These are phyloP conservation scores for Orius insidiosus DNA, from an alignment of 1,140 invertebrate species.

Conservation along the genomic window DNA sequence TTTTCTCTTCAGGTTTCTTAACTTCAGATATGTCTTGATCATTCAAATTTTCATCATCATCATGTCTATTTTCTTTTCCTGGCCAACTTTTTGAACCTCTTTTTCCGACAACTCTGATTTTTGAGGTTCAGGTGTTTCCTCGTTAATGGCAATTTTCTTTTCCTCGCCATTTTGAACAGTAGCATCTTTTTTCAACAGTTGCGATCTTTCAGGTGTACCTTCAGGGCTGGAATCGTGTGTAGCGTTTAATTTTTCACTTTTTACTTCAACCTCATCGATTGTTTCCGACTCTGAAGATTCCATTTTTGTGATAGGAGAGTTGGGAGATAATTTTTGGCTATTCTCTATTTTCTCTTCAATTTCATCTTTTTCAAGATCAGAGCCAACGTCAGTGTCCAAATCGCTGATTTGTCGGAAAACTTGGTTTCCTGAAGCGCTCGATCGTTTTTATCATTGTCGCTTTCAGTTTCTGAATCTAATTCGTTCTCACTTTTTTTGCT, in stretches of 20 bases:
- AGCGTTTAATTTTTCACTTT: not conserved
- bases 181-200: too few relatives aligned
- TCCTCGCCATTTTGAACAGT: too few relatives aligned
- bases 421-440: not conserved
- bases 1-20: constrained; percentile 7
- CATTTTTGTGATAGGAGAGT: too few relatives aligned
- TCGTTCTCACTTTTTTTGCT: not conserved
- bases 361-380: constrained; percentile 13
- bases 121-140: not conserved
- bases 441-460: constrained; percentile 8
- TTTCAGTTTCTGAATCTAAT: constrained; percentile 6
- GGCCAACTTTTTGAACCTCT: constrained; percentile 18
- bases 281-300: too few relatives aligned
- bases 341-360: constrained; percentile 4
- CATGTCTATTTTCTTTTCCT: constrained; percentile 22
- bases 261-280: too few relatives aligned
- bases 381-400: not conserved
- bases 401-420: not conserved
- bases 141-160: too few relatives aligned
- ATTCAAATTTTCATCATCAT: constrained; percentile 25
- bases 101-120: constrained; percentile 2
- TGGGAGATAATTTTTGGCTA: not conserved
- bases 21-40: constrained; percentile 14
- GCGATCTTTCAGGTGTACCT: too few relatives aligned
- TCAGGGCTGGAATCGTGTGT: too few relatives aligned